These are phyloP conservation scores for Artemia sinica DNA, from an alignment of 2,888 invertebrate genomes.

Conservation along the genomic window DNA sequence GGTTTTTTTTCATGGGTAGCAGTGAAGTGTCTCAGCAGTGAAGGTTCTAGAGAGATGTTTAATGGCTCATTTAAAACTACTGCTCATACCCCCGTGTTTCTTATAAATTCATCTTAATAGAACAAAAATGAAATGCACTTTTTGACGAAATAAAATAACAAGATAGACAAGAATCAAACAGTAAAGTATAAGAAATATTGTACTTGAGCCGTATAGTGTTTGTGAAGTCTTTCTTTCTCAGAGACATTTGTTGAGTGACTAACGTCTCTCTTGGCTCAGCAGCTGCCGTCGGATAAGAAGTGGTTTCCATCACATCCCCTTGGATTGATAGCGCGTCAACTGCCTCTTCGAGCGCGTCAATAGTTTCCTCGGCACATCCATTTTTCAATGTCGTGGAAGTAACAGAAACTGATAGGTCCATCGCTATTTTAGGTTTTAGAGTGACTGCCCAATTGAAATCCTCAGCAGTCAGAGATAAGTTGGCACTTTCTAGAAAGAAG, in stretches of 20 bases:
- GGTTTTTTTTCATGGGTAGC: no score
- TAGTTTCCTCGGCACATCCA: neutral
- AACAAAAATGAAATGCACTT: no score
- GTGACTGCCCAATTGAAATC: neutral
- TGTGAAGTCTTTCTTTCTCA: neutral
- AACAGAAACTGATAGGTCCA: neutral
- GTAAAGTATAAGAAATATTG: neutral
- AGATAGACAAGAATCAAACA: no score
- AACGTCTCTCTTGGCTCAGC: neutral
- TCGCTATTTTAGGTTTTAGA: neutral
- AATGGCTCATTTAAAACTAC: no score
- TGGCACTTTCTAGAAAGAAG: no score
- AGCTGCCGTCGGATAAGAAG: neutral
- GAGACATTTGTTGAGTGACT: constrained; percentile 10
- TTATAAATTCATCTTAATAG: no score
- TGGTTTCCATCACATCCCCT: neutral
- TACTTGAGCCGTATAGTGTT: neutral
- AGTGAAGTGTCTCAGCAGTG: no score
- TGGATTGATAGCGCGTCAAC: neutral
- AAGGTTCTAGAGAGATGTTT: no score
- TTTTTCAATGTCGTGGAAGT: neutral
- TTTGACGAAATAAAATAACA: no score
- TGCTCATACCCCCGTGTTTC: no score
- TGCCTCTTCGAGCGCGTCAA: neutral
- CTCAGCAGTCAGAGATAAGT: neutral